Conservation (phyloP, 1,140 invertebrate genomes). For the Calliphora vicina region DNA sequence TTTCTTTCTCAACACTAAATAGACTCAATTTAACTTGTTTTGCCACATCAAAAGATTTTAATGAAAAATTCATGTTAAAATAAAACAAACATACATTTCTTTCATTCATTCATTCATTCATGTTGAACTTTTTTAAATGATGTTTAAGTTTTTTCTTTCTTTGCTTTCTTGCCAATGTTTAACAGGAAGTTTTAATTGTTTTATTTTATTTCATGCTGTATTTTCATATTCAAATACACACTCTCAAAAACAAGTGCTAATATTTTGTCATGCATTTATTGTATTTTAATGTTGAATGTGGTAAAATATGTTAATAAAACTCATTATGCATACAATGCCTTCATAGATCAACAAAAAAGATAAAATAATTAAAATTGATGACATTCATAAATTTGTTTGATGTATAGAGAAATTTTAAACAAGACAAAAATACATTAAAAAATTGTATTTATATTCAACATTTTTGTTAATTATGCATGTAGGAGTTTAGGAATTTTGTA, state of each 20-base stretch:
- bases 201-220: neutral
- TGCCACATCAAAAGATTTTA: neutral
- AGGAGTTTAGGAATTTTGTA: neutral
- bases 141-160: neutral
- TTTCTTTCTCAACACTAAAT: too few relatives aligned
- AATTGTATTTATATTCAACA: too few relatives aligned
- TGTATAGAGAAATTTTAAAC: neutral
- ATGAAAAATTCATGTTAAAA: too few relatives aligned
- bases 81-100: too few relatives aligned
- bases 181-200: constrained; percentile 16
- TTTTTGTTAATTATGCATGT: neutral
- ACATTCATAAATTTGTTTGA: neutral
- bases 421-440: too few relatives aligned
- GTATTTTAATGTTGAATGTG: neutral
- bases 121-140: neutral
- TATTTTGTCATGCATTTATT: constrained; percentile 14
- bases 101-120: too few relatives aligned
- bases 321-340: constrained; percentile 11
- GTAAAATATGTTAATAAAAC: neutral
- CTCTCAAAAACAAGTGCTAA: neutral
- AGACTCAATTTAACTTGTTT: neutral
- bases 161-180: neutral
- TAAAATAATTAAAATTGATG: constrained; percentile 15
- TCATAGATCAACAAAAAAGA: neutral
- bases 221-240: neutral